phyloP scores from a whole-genome alignment of 2,113 vertebrate genomes.

The Drymodes brunneopygia region DNA sequence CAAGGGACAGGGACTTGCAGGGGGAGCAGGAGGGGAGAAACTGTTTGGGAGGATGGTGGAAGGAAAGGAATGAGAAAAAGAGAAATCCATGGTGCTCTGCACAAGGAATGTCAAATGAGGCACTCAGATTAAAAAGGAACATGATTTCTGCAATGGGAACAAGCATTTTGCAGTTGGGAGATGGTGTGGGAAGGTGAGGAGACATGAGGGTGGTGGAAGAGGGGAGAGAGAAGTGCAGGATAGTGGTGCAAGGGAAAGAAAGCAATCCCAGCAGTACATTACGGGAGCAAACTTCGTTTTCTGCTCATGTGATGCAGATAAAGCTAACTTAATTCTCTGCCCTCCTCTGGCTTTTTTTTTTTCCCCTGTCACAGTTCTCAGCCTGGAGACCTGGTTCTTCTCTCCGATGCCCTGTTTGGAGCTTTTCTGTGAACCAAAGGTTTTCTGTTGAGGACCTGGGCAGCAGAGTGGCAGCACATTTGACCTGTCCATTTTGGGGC shows the following conservation, averaged over 20 bases:
- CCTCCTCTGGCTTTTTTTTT: background rate
- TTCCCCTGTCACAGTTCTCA: background rate
- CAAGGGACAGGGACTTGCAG: background rate
- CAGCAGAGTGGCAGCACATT: background rate
- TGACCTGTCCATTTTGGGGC: background rate
- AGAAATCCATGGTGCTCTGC: background rate
- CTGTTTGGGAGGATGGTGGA: background rate
- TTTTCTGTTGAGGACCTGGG: background rate
- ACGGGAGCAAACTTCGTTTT: background rate
- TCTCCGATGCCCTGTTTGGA: fast-evolving
- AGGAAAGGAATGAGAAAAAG: background rate
- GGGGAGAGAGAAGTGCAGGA: background rate
- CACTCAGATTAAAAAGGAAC: fast-evolving
- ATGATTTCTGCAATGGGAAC: background rate
- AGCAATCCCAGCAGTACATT: background rate
- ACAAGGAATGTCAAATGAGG: background rate
- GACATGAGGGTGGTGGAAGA: background rate
- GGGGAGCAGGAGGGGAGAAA: background rate
- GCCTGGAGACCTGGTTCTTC: background rate
- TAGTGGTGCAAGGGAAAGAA: background rate
- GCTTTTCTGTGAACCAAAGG: background rate
- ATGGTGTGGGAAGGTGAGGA: background rate
- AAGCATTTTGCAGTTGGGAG: background rate
- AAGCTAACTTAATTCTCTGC: background rate
- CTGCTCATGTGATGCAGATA: background rate